phyloP scores from a whole-genome alignment of 37 sponge, comb jelly and placozoan species.

The Dysidea cf. avara region DNA sequence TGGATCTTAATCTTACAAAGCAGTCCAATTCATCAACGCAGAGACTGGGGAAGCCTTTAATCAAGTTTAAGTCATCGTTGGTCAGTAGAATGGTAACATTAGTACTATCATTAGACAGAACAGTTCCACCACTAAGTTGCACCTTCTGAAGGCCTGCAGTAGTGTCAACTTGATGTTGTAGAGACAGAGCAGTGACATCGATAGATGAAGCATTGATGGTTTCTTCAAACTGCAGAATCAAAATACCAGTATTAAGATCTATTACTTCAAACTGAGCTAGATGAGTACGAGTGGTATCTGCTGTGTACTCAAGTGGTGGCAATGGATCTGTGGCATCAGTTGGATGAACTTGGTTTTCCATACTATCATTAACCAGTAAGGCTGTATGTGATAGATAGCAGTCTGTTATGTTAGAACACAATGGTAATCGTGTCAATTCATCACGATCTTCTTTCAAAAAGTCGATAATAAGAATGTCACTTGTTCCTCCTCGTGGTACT shows the following conservation, averaged over 20 bases:
- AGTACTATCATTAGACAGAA: slow-evolving; percentile 61
- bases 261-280: slow-evolving; percentile 57
- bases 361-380: slow-evolving; percentile 65
- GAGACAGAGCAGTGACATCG: slow-evolving; percentile 49
- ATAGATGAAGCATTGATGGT: slow-evolving; percentile 70
- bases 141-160: slow-evolving; percentile 28
- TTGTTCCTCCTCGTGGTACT: slow-evolving; percentile 4
- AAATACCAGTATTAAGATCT: slow-evolving; percentile 72
- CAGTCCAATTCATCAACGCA: slow-evolving; percentile 63
- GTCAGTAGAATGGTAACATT: slow-evolving; percentile 51
- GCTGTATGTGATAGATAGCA: slow-evolving; percentile 52
- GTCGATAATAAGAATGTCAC: slow-evolving; percentile 45
- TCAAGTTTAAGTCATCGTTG: slow-evolving; percentile 63
- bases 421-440: slow-evolving; percentile 62
- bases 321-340: slow-evolving; percentile 18
- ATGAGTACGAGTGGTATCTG: slow-evolving; percentile 53
- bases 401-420: slow-evolving; percentile 54
- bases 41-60: slow-evolving; percentile 48
- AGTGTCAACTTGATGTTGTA: slow-evolving; percentile 49
- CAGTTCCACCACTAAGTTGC: slow-evolving; percentile 62
- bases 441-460: slow-evolving; percentile 66
- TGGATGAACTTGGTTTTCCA: slow-evolving; percentile 53
- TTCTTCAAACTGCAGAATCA: slow-evolving; percentile 72
- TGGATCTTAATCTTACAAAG: slow-evolving; percentile 56
- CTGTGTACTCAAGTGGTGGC: slow-evolving; percentile 23